Evolutionary conservation across 2,797 vertebrate species (phyloP).

Genomic region (Myotis myotis): DNA sequence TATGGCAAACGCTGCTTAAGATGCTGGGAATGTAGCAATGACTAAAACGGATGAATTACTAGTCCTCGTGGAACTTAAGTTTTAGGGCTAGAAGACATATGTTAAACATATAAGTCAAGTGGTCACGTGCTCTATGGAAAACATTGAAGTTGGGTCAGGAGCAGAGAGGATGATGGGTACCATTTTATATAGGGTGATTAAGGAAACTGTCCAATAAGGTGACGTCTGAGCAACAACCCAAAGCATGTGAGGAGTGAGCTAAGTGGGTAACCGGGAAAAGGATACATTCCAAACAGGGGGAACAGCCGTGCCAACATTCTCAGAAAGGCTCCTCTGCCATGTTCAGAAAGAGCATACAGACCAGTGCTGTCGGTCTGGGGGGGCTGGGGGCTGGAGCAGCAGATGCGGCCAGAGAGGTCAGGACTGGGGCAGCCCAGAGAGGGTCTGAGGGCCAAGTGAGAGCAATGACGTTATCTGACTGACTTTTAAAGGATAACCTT

Average conservation of each 20-base stretch:
- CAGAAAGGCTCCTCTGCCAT: background rate
- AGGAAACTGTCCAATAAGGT: background rate
- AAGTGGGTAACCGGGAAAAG: background rate
- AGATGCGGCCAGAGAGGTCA: background rate
- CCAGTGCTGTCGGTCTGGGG: background rate
- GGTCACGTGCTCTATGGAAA: background rate
- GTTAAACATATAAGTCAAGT: background rate
- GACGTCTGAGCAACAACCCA: background rate
- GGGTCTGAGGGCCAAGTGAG: background rate
- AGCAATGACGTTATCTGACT: background rate
- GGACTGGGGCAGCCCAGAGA: background rate
- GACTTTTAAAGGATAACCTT: background rate
- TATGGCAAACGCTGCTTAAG: background rate
- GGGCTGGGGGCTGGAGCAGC: background rate
- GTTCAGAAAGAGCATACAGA: background rate
- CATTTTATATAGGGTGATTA: background rate
- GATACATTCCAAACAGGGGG: background rate
- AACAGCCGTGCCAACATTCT: background rate
- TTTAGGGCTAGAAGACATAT: background rate
- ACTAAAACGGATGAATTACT: background rate
- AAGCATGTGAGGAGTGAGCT: background rate
- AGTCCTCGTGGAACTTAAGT: background rate
- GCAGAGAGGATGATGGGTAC: background rate
- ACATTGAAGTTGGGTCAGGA: background rate
- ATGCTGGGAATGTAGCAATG: background rate